Conservation (phyloP, 35 echinoderm and acorn worm species). For the Strongylocentrotus purpuratus region DNA sequence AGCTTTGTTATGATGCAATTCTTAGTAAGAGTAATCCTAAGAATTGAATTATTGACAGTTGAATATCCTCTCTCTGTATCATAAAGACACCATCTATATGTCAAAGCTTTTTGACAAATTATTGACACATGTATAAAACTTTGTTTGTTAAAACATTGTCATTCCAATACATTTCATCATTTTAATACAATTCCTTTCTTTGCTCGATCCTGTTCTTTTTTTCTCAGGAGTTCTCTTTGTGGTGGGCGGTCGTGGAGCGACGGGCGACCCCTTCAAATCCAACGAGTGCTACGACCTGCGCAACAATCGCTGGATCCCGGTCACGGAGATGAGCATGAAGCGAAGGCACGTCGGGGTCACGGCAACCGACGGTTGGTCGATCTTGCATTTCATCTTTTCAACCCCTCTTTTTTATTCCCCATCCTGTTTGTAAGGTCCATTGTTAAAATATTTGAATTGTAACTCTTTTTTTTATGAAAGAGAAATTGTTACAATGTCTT, state of each 20-base stretch:
- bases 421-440: not conserved
- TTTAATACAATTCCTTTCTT: not conserved
- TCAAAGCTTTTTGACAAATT: too few relatives aligned
- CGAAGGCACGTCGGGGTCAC: slow-evolving; percentile 93
- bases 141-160: not conserved
- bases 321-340: slow-evolving; percentile 84
- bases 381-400: not conserved
- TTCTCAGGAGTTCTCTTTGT: slow-evolving; percentile 85
- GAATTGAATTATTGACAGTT: not conserved
- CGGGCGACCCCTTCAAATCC: slow-evolving; percentile 90
- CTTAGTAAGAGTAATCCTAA: not conserved
- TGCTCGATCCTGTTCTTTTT: not conserved
- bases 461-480: not conserved
- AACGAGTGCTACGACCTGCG: slow-evolving; percentile 95
- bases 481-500: not conserved
- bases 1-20: not conserved
- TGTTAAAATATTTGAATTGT: not conserved
- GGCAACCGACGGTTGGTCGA: slow-evolving; percentile 70
- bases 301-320: slow-evolving; percentile 71
- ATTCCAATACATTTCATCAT: not conserved
- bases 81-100: not conserved
- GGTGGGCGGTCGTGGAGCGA: slow-evolving; percentile 79
- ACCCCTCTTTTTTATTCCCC: not conserved
- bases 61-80: not conserved
- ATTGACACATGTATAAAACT: too few relatives aligned